Percentiles rank a stretch among this genome's conserved stretches.
Conservation (phyloP, 2,797 vertebrate genomes). For the Lutjanus argentimaculatus region DNA sequence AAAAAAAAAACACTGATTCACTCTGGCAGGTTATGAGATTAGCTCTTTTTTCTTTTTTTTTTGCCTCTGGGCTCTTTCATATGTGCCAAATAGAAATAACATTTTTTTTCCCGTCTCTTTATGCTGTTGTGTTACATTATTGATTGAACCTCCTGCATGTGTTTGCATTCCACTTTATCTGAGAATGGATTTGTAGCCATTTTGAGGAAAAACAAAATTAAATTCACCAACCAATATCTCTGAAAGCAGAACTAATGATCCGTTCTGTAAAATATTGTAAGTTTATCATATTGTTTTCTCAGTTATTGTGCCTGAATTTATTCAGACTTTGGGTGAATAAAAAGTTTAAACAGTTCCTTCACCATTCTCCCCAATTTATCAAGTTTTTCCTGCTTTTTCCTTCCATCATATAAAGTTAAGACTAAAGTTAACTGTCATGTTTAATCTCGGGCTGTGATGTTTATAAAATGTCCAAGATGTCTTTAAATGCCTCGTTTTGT, state of each 20-base stretch:
- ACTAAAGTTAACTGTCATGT: no score
- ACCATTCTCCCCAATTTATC: no score
- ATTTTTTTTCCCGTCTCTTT: conserved; percentile 21
- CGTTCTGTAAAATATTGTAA: conserved; percentile 22
- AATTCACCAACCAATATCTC: conserved; percentile 40
- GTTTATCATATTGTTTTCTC: conserved; percentile 35
- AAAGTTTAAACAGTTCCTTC: no score
- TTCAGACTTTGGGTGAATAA: conserved; percentile 15
- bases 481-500: no score
- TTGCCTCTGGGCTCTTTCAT: conserved; percentile 47
- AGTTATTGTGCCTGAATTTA: conserved; percentile 23
- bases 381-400: no score
- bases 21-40: conserved; percentile 58
- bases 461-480: no score
- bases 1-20: conserved; percentile 30
- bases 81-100: conserved; percentile 49
- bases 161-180: conserved; percentile 53
- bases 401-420: no score
- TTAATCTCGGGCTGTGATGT: no score
- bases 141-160: conserved; percentile 44
- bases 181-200: conserved; percentile 45
- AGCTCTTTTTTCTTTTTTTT: conserved; percentile 38
- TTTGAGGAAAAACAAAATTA: conserved; percentile 51
- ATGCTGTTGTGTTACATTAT: conserved; percentile 48
- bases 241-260: conserved; percentile 53